phyloP scores from a whole-genome alignment of 1,140 invertebrate genomes.

The Alviniconcha marisindica region DNA sequence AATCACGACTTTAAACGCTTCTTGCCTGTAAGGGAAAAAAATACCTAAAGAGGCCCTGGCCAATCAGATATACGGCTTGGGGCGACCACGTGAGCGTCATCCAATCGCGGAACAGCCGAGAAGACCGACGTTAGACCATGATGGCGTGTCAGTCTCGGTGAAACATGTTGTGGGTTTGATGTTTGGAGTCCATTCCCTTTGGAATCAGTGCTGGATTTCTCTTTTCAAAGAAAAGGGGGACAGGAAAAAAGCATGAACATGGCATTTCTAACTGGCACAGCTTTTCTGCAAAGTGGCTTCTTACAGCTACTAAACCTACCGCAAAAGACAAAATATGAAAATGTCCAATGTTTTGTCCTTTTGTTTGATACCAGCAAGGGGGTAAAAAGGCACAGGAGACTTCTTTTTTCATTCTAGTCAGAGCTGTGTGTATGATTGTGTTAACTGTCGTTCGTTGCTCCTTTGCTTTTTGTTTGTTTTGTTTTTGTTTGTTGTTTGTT shows the following conservation, averaged over 20 bases:
- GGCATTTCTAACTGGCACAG: too few relatives aligned
- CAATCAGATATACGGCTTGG: slow-evolving; percentile 23
- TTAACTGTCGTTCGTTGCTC: too few relatives aligned
- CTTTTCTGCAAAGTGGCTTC: neutral
- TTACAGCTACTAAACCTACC: neutral
- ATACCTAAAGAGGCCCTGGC: neutral
- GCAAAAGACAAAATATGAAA: neutral
- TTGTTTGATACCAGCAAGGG: too few relatives aligned
- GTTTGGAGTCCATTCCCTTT: neutral
- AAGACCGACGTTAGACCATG: slow-evolving; percentile 6
- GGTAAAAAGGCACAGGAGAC: too few relatives aligned
- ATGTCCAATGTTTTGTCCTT: too few relatives aligned
- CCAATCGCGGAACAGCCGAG: neutral
- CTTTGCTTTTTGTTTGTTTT: too few relatives aligned
- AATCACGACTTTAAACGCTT: neutral
- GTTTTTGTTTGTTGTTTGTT: too few relatives aligned
- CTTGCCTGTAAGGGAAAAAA: neutral
- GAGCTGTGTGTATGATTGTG: too few relatives aligned
- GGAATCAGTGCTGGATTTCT: neutral
- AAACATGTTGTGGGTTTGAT: neutral
- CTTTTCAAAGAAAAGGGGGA: neutral
- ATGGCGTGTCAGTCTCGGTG: neutral
- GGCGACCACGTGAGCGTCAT: neutral
- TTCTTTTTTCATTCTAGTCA: too few relatives aligned
- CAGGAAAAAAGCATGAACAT: neutral